Evolutionary conservation across 2,113 vertebrate species (phyloP), one percentile per base, ranked within the genome.

Genomic region (Murina feae): DNA sequence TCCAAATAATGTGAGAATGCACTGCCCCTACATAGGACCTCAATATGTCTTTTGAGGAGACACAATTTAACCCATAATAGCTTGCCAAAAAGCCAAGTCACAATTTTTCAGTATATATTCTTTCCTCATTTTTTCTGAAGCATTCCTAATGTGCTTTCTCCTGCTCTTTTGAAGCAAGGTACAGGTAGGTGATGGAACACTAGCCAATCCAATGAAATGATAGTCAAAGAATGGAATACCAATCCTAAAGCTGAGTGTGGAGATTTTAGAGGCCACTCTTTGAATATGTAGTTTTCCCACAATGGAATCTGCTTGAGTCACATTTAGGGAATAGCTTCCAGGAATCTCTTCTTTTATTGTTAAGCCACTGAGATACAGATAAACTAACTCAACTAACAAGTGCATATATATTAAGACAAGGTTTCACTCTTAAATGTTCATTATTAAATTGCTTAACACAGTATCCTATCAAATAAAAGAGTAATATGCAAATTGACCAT

Each of bases 191-290:
- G 1, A 75, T 35, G 69, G 51, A 80, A 8, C 21, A 44, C 35
- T 53, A 1, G 10, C 65, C 80, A 85, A 21, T 28, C 65, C 80
- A 85, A 21, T 28, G 28, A 9, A 82, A 69, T 28, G 12, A 42
- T 53, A 58, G 6, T 14, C 5, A 11, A 68, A 66, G 12, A 4
- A 6, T 17, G 21, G 42, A 47, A 1, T 9, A 60, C 5, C 35
- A 68, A 25, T 18, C 4, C 0, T 21, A 30, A 7, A 0, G 2
- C 14, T 81, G 28, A 2, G 5, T 63, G 0, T 69, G 35, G 58
- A 79, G 66, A 75, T 85, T 90, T 87, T 79, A 74, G 21, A 85
- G 44, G 2, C 11, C 20, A 75, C 23, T 30, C 0, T 90, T 68
- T 86, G 32, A 88, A 32, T 72, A 58, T 74, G 13, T 86, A 30